phyloP scores from a whole-genome alignment of 2,797 vertebrate species.

The Myoxocephalus aenaeus region DNA sequence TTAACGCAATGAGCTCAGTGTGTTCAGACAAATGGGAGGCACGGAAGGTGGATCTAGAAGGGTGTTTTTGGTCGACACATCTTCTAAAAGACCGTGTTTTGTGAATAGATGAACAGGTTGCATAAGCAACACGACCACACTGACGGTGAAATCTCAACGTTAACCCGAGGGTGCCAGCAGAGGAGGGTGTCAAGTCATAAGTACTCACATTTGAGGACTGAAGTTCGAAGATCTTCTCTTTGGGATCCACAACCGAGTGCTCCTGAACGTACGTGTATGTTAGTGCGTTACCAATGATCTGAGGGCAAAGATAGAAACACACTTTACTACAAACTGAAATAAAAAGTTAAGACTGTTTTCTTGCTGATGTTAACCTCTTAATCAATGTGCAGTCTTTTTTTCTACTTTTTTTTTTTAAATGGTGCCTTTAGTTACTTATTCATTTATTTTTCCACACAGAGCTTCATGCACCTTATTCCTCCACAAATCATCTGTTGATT shows the following conservation, averaged over 20 bases:
- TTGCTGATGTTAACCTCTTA: background rate
- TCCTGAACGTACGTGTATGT: conserved; percentile 95
- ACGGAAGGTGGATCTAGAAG: background rate
- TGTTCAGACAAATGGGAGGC: background rate
- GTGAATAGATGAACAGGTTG: background rate
- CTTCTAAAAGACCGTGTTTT: conserved; percentile 9
- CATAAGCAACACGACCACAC: background rate
- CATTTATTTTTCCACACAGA: background rate
- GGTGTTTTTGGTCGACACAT: conserved; percentile 17
- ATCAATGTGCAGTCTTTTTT: background rate
- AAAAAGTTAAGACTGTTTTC: background rate
- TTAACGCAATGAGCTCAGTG: background rate
- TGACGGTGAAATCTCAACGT: background rate
- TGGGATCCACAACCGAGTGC: conserved; percentile 94
- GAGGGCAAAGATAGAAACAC: conserved; percentile 33
- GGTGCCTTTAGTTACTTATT: background rate
- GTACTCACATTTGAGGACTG: conserved; percentile 94
- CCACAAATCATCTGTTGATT: background rate
- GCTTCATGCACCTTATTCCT: background rate
- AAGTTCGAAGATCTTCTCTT: conserved; percentile 91
- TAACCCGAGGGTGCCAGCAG: background rate
- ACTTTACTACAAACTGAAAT: conserved; percentile 9
- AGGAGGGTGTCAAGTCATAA: background rate
- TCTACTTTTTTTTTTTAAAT: background rate
- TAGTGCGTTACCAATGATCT: conserved; percentile 93